Percentiles rank a stretch among this genome's conserved stretches.
phyloP scores from a whole-genome alignment of 2,888 invertebrate genomes.

The Callosobruchus maculatus region DNA sequence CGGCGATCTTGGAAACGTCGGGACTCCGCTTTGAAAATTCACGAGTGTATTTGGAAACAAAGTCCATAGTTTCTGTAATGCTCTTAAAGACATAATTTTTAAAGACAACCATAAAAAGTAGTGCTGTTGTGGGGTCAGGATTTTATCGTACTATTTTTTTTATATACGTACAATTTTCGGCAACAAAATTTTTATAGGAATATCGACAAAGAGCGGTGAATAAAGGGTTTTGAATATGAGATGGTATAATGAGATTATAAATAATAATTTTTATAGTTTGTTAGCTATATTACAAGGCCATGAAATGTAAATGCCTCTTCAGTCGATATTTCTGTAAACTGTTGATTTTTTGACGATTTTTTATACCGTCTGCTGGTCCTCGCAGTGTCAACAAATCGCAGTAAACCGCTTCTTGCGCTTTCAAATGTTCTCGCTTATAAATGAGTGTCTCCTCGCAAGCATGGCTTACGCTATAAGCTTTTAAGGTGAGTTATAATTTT shows the following conservation, averaged over 20 bases:
- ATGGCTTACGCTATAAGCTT: constrained; percentile 25
- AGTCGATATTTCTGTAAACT: background rate
- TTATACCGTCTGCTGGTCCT: background rate
- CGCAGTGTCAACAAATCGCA: background rate
- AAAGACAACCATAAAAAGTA: no score
- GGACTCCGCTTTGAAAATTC: no score
- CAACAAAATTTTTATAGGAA: background rate
- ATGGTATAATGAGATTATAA: no score
- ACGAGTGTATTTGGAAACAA: no score
- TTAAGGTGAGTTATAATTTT: constrained; percentile 23
- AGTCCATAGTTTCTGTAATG: no score
- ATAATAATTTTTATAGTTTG: no score
- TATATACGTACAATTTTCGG: background rate
- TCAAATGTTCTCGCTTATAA: background rate
- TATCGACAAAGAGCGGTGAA: background rate
- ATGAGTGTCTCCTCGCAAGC: constrained; percentile 9
- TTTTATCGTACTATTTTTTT: background rate
- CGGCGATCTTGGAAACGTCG: no score
- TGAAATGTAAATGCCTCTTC: no score
- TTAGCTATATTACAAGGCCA: no score
- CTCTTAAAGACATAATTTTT: no score
- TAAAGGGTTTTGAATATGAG: no score
- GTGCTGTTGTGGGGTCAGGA: background rate
- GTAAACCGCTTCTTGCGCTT: background rate
- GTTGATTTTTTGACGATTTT: background rate